Base-by-base conservation (phyloP, 2,888 invertebrate species). In the Drosophila diplacantha region DNA sequence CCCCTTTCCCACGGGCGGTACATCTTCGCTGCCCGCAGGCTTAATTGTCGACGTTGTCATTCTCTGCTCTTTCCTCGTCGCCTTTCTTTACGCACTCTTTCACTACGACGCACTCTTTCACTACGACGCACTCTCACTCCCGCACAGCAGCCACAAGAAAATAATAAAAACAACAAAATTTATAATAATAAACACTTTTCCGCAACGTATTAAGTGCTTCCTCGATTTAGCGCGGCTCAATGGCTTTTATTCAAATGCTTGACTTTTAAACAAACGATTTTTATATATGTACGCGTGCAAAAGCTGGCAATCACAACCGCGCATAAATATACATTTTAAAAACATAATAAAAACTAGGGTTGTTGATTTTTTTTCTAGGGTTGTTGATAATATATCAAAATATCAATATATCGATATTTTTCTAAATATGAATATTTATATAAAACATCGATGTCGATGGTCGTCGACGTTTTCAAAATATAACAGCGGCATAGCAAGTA, bases 31-130 rank as follows among this genome's bases (percentile, higher is more conserved):
- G 32, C 62, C 67, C 20, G 66, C 37, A 26, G 75, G 71, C 65
- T 83, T 85, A 24, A 81, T 71, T 50, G 84, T 75, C 38, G 85
- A 85, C 52, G 85, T 85, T 72, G 86, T 85, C 85, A 85, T 81
- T 60, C 46, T 49, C 47, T 31, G 22, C 49, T 22, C 31, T 22
- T 20, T 22, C 22, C 35, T 46, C 16, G 14, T 49, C 43, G 39
- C 22, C 43, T 52, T 18, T 32, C 11, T n/a, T 6, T 12, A n/a
- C 14, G 26, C 52, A 52, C 43, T 51, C 29, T 16, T 11, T n/a
- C 22, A 59, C 60, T 59, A 44, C 56, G n/a, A n/a, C 14, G 24
- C 52, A 51, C 43, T 50, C 29, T 16, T 11, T n/a, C 22, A 59
- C 60, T 60, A 46, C 56, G 29, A 51, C 64, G 34, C 64, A 69